A percentile compares a stretch with the other conserved stretches of the same genome.
Evolutionary conservation across 2,113 vertebrate genomes (phyloP).

Genomic region (Chaetorhynchus papuensis): DNA sequence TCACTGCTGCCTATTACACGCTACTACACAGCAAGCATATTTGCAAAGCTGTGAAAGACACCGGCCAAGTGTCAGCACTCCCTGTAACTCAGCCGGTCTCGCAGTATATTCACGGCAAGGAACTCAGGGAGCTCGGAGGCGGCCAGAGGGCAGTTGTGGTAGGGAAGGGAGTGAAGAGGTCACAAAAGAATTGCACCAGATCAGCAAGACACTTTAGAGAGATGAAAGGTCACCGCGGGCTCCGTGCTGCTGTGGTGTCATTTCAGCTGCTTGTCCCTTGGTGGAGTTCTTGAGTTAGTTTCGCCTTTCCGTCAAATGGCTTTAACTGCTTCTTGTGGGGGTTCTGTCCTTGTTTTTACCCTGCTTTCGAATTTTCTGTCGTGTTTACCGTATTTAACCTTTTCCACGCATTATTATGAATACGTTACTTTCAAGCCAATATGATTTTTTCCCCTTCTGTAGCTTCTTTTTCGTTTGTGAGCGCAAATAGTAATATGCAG

Average conservation of each 20-base stretch:
- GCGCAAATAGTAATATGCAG: fast-evolving
- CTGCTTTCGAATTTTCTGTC: conserved; percentile 43
- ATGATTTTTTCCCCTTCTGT: neutral
- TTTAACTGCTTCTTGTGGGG: conserved; percentile 10
- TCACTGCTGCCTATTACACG: conserved; percentile 17
- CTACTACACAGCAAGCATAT: neutral
- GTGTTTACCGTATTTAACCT: conserved; percentile 70
- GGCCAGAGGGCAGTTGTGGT: neutral
- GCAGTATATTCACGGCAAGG: neutral
- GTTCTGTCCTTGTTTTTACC: neutral
- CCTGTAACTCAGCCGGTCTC: neutral
- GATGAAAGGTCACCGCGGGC: conserved; percentile 65
- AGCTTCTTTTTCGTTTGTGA: neutral
- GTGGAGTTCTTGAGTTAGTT: conserved; percentile 82
- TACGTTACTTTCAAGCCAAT: conserved; percentile 7
- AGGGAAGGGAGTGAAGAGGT: neutral
- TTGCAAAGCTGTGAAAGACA: neutral
- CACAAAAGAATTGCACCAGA: neutral
- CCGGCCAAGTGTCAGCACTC: neutral
- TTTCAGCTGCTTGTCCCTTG: conserved; percentile 76
- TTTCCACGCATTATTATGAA: conserved; percentile 54
- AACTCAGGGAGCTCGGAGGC: neutral
- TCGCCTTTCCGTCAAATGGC: conserved; percentile 40
- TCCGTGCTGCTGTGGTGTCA: conserved; percentile 47
- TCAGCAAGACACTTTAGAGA: neutral